phyloP scores from a whole-genome alignment of 2,113 vertebrate species.

The Gallinago media region DNA sequence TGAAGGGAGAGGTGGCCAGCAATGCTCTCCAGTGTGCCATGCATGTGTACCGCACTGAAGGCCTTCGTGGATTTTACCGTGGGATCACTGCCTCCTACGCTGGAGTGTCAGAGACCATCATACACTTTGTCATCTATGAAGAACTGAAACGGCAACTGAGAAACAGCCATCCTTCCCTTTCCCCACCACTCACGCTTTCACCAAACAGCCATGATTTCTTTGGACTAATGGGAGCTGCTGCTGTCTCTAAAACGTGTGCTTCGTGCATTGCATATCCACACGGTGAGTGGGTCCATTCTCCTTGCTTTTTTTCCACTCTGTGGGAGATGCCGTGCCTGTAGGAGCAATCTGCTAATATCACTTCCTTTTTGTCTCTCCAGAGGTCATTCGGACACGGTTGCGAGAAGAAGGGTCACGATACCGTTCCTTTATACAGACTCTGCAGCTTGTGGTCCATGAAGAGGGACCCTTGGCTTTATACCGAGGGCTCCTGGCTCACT shows the following conservation, averaged over 20 bases:
- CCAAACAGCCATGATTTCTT: constrained; percentile 46
- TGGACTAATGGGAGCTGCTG: constrained; percentile 68
- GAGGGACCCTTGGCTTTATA: constrained; percentile 65
- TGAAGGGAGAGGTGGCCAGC: constrained; percentile 6
- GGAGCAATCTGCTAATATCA: not conserved
- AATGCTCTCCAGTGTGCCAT: constrained; percentile 58
- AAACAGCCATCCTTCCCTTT: constrained; percentile 1
- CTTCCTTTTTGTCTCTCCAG: constrained; percentile 3
- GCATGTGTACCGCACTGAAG: constrained; percentile 58
- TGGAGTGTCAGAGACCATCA: constrained; percentile 72
- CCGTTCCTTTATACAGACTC: constrained; percentile 62
- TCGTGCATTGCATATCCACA: constrained; percentile 69
- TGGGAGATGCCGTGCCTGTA: not conserved
- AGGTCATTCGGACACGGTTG: constrained; percentile 71
- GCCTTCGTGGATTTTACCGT: constrained; percentile 68
- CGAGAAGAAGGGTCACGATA: constrained; percentile 71
- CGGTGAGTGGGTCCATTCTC: constrained; percentile 12
- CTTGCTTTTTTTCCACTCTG: not conserved
- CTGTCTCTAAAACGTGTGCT: constrained; percentile 68
- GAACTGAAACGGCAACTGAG: constrained; percentile 59
- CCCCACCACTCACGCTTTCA: not conserved
- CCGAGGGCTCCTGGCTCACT: constrained; percentile 61
- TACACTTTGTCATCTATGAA: constrained; percentile 74
- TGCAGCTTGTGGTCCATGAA: constrained; percentile 59
- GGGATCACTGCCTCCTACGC: constrained; percentile 73